Conservation (phyloP, 2,113 vertebrate species). For the Equus przewalskii region DNA sequence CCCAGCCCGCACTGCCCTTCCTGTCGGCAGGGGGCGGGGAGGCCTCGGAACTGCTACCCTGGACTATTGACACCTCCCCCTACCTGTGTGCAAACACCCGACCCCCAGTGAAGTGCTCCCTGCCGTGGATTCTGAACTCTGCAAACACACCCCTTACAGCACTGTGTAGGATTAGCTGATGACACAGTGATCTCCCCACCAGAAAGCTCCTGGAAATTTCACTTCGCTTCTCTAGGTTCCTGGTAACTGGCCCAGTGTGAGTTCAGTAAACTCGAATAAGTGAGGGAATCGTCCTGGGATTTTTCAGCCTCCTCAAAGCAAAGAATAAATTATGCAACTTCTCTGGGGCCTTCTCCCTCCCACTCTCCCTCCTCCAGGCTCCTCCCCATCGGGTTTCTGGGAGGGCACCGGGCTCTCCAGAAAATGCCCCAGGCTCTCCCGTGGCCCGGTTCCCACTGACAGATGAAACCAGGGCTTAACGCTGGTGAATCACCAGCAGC, state of each 20-base stretch:
- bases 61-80: neutral
- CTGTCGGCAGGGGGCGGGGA: neutral
- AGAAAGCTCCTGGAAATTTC: neutral
- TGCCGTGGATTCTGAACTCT: neutral
- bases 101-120: neutral
- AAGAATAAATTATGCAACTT: slow-evolving; percentile 53
- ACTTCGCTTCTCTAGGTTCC: neutral
- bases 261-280: neutral
- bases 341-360: neutral
- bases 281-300: neutral
- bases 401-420: slow-evolving; percentile 48
- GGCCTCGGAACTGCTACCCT: neutral
- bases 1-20: neutral
- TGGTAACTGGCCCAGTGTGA: neutral
- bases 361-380: neutral
- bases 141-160: neutral
- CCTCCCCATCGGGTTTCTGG: slow-evolving; percentile 31
- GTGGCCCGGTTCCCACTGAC: slow-evolving; percentile 52
- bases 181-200: neutral
- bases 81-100: accelerated
- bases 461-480: slow-evolving; percentile 73
- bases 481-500: slow-evolving; percentile 64
- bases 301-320: slow-evolving; percentile 29
- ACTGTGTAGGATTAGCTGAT: accelerated
- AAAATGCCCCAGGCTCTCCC: slow-evolving; percentile 71